Conservation (phyloP, 1,140 invertebrate species). For the Bilobella aurantiaca region DNA sequence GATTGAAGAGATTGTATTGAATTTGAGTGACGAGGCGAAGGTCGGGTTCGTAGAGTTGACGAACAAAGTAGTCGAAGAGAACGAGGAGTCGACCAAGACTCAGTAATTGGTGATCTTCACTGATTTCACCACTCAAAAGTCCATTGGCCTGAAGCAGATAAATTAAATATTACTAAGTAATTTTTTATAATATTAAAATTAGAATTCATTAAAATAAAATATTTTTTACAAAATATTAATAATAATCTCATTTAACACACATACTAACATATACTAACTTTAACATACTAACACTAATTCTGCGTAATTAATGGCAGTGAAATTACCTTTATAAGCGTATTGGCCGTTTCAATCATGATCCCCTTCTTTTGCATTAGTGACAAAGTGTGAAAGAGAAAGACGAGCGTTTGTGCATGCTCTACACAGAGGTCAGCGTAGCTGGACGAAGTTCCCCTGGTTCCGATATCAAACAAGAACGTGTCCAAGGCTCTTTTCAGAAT, state of each 20-base stretch:
- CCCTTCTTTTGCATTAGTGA: conserved; percentile 94
- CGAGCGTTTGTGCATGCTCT: conserved; percentile 82
- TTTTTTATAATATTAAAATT: no score
- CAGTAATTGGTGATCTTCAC: conserved; percentile 48
- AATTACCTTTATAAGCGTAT: conserved; percentile 38
- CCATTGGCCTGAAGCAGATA: conserved; percentile 16
- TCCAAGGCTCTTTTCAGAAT: conserved; percentile 83
- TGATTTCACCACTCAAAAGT: conserved; percentile 23
- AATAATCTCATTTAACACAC: no score
- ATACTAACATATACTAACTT: neutral
- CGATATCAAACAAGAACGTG: conserved; percentile 70
- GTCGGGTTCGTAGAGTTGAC: conserved; percentile 73
- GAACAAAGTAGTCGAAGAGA: conserved; percentile 89
- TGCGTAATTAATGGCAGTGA: conserved; percentile 4
- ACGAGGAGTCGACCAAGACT: conserved; percentile 71
- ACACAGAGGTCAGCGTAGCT: conserved; percentile 74
- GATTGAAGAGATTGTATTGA: conserved; percentile 34
- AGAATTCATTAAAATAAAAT: no score
- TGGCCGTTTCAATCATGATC: conserved; percentile 57
- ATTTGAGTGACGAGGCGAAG: conserved; percentile 30
- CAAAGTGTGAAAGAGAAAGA: conserved; percentile 87
- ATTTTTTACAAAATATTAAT: no score
- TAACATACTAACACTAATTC: conserved; percentile 2
- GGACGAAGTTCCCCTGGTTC: conserved; percentile 41
- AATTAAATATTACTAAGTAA: conserved; percentile 25